These are phyloP conservation scores for Meloidogyne exigua DNA, from an alignment of 1,140 invertebrate genomes.

Conservation along the genomic window DNA sequence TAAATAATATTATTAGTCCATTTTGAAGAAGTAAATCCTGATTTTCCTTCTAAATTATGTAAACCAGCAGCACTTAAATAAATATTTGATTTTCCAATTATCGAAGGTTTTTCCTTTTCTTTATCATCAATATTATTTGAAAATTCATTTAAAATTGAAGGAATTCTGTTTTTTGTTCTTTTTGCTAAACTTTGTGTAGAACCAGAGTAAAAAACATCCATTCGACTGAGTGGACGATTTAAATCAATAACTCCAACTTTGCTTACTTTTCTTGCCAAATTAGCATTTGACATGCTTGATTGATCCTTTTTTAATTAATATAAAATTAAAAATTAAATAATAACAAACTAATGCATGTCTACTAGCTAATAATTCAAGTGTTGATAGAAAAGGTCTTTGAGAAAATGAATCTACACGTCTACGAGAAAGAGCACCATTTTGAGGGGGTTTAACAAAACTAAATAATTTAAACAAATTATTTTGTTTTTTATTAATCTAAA, in stretches of 20 bases:
- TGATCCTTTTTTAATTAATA: conserved; percentile 32
- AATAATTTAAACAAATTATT: conserved; percentile 5
- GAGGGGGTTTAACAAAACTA: conserved; percentile 26
- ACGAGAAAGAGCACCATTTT: conserved; percentile 19
- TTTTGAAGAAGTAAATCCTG: conserved; percentile 49
- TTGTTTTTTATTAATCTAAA: no score
- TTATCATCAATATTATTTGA: neutral
- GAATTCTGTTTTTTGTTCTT: conserved; percentile 21
- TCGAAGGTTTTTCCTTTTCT: neutral
- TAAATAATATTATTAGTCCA: conserved; percentile 46
- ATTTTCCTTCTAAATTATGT: conserved; percentile 67
- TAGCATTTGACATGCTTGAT: conserved; percentile 34
- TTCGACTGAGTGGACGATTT: conserved; percentile 85
- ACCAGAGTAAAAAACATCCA: conserved; percentile 97
- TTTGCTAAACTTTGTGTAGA: conserved; percentile 48
- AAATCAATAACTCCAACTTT: conserved; percentile 66
- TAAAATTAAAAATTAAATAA: conserved; percentile 15
- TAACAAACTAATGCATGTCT: conserved; percentile 28
- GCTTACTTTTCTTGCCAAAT: conserved; percentile 50
- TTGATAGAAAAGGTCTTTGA: conserved; percentile 51
- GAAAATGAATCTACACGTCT: conserved; percentile 29
- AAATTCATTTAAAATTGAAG: conserved; percentile 1
- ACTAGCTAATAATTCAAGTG: conserved; percentile 53
- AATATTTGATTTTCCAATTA: conserved; percentile 32
- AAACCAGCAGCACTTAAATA: conserved; percentile 48